A percentile compares a stretch with the other conserved stretches of the same genome.
These are phyloP conservation scores for Myotis findleyi DNA, from an alignment of 2,797 vertebrate genomes.

Conservation along the genomic window DNA sequence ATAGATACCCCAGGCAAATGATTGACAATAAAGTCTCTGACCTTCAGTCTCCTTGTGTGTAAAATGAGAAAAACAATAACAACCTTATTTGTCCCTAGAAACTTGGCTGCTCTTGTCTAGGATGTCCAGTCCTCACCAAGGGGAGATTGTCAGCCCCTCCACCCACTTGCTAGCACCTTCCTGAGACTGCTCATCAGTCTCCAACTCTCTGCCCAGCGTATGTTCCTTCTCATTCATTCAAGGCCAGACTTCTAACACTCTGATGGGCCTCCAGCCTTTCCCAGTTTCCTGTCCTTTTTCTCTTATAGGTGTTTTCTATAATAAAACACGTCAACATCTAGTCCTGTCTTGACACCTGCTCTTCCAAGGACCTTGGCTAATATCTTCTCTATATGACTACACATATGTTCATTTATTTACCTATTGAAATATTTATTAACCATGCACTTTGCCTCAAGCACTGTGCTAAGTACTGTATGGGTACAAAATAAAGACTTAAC, in stretches of 20 bases:
- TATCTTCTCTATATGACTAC: neutral
- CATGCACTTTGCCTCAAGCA: neutral
- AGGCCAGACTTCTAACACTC: neutral
- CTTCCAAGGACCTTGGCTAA: neutral
- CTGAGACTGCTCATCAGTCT: neutral
- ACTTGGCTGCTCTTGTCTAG: neutral
- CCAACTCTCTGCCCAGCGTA: neutral
- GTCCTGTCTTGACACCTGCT: neutral
- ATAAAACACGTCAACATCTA: neutral
- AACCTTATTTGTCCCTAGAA: neutral
- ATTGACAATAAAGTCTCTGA: neutral
- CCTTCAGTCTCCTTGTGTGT: neutral
- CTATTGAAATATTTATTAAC: neutral
- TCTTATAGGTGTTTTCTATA: neutral
- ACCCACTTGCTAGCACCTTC: neutral
- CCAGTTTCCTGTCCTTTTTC: neutral
- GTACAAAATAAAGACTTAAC: neutral
- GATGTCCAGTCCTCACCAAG: neutral
- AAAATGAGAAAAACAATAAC: neutral
- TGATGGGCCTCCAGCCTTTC: neutral
- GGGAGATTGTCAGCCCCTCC: fast-evolving
- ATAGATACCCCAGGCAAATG: neutral
- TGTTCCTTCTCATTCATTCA: neutral
- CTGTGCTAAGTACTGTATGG: neutral
- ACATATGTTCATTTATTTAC: neutral